Evolutionary conservation across 2,888 invertebrate genomes (phyloP), one percentile per base, ranked within the genome.

Genomic region (Caenorhabditis becei): DNA sequence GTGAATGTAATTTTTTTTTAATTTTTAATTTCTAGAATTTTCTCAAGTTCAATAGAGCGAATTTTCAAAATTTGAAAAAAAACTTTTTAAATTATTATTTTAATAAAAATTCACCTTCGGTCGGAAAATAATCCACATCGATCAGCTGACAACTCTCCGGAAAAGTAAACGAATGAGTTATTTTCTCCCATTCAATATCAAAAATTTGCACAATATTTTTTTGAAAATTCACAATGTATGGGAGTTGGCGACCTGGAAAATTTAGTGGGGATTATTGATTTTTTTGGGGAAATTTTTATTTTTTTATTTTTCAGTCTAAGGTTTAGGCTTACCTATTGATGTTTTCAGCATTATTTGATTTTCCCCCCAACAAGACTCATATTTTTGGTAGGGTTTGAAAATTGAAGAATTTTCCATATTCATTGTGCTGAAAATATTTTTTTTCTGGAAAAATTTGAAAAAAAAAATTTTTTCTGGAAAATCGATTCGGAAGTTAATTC

Each of bases 111-210:
- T n/a, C 61, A 72, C 79, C 79, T 58, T 65, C n/a, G 0, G 71
- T 61, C 28, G 80, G 77, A 37, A 81, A 81, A 71, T 81, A 77
- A 53, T 81, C 80, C 2, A 67, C 77, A 63, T 77, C 77, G n/a
- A 77, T 35, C 0, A 81, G 51, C 20, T 47, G 10, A 20, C 24
- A 53, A 24, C 51, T 59, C 23, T 75, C 66, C 2, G 80, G 80
- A 26, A 80, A 80, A 0, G 23, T 32, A 23, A 44, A 80, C 20
- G 80, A 51, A 49, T 80, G 67, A 3, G 66, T 54, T 3, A 61
- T 41, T 4, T 44, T 44, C 44, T 80, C 74, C 63, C 24, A 56
- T 62, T 67, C 61, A 14, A 69, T 49, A 28, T 77, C 56, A 20
- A 69, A 77, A 1, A 77, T 54, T 63, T 77, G 77, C n/a, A 44